phyloP scores from a whole-genome alignment of 2,888 invertebrate genomes.

The Cheilosia pagana region DNA sequence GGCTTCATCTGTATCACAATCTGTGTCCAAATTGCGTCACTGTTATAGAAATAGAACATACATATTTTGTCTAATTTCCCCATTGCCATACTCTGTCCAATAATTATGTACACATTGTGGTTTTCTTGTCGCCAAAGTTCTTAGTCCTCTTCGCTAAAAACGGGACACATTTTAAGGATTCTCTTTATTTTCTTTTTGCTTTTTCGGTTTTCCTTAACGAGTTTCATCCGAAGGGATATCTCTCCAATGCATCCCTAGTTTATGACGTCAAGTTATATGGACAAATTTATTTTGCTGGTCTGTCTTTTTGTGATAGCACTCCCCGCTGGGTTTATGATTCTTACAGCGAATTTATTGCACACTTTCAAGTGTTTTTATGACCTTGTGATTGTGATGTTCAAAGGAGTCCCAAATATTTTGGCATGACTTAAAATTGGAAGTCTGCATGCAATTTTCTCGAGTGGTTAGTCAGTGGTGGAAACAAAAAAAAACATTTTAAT shows the following conservation, averaged over 20 bases:
- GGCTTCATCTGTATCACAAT: background rate
- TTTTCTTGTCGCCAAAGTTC: conserved; percentile 2
- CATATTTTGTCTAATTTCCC: background rate
- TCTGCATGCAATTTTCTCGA: no score
- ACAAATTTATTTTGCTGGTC: background rate
- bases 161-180: background rate
- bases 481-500: no score
- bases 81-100: background rate
- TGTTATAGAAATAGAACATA: background rate
- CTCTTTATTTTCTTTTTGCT: background rate
- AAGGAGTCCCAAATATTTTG: no score
- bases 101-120: background rate
- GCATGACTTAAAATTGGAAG: no score
- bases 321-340: background rate
- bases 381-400: background rate
- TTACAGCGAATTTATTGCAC: background rate
- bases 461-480: no score
- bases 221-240: background rate
- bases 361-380: background rate
- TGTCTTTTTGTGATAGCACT: no score
- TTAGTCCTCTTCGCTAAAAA: background rate
- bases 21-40: background rate
- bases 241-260: background rate
- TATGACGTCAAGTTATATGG: background rate
- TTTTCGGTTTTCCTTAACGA: background rate